Base-by-base conservation (phyloP, 2,888 invertebrate genomes). In the Plutella xylostella region DNA sequence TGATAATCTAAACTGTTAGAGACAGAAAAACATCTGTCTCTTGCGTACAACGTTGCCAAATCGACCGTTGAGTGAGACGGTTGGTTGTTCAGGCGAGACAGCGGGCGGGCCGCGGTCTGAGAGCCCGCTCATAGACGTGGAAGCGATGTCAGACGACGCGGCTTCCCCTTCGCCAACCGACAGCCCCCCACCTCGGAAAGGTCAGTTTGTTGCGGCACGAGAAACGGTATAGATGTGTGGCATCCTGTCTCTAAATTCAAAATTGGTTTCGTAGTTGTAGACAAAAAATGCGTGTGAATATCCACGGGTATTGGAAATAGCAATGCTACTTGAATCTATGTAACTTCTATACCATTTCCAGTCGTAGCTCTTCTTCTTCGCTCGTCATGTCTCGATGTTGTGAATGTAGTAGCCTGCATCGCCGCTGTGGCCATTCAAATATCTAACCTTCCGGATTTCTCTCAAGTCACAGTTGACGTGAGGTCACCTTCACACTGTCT, bases 91-190 rank as follows among this genome's bases (percentile, higher is more conserved):
- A 89, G 89, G 89, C 88, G 88, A 88, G 82, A 87, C 87, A 80
- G 86, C 86, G 68, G 84, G 78, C 71, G 85, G 72, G 75, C 86
- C 77, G 71, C 83, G 83, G 64, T 86, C 80, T 66, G 72, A 73
- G 68, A 88, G 88, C 76, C 89, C 89, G 63, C 85, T 88, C 74
- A 87, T 89, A 66, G 89, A 89, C 76, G 88, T 88, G 68, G 88
- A 88, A 75, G 86, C 86, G 60, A 85, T 88, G 56, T 88, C 88
- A 55, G 87, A 87, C 66, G 84, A 86, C 62, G 84, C 85, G 61
- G 72, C 74, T 57, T 83, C 84, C 63, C 84, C 82, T 63, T 65
- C 67, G 56, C 65, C 55, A 60, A 47, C 48, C 44, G 50, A 49
- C 64, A 67, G 65, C 62, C 61, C 63, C 61, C 50, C 50, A n/a